phyloP scores from a whole-genome alignment of 2,888 invertebrate genomes.

The Harpalus rufipes region DNA sequence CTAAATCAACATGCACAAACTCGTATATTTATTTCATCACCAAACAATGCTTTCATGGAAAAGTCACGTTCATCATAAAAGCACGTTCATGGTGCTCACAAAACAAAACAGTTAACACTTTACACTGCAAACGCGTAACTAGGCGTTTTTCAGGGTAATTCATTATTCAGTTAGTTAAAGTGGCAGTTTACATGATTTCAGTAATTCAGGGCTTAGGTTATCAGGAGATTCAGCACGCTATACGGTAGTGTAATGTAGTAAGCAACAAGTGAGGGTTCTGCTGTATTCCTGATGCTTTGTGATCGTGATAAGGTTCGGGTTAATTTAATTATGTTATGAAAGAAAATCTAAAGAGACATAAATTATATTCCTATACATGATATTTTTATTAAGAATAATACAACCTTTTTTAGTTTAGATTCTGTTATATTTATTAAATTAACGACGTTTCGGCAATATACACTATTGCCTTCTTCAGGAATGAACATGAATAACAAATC shows the following conservation, averaged over 20 bases:
- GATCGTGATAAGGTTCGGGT: too few relatives aligned
- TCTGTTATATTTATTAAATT: too few relatives aligned
- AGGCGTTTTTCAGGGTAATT: not conserved
- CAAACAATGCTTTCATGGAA: not conserved
- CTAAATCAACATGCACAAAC: too few relatives aligned
- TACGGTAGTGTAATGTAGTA: not conserved
- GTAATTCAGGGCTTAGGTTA: not conserved
- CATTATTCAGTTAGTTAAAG: constrained; percentile 11
- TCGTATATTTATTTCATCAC: constrained; percentile 17
- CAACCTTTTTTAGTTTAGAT: too few relatives aligned
- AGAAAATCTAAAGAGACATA: too few relatives aligned
- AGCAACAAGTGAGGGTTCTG: not conserved
- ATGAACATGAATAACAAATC: too few relatives aligned
- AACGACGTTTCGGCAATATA: too few relatives aligned
- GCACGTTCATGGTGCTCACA: not conserved
- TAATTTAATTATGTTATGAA: too few relatives aligned
- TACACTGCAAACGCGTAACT: not conserved
- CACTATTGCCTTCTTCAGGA: too few relatives aligned
- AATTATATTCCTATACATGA: too few relatives aligned
- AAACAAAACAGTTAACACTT: not conserved
- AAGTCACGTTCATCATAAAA: constrained; percentile 28
- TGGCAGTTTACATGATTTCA: not conserved
- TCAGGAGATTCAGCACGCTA: not conserved
- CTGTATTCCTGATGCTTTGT: too few relatives aligned
- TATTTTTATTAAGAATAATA: too few relatives aligned